These are phyloP conservation scores for Lasius fuliginosus DNA, from an alignment of 2,888 invertebrate genomes.

Conservation along the genomic window DNA sequence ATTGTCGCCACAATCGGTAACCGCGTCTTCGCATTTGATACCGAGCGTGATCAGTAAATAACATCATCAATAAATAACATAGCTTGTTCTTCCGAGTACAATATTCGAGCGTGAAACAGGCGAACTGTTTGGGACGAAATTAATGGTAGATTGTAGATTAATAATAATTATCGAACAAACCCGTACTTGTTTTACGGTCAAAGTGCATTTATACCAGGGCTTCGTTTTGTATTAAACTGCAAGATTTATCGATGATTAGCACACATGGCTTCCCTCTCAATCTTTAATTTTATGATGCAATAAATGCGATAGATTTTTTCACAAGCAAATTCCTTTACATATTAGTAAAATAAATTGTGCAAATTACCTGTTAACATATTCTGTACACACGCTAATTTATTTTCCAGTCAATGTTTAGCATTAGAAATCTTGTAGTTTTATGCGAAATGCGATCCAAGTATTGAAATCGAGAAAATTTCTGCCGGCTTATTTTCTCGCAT, in stretches of 20 bases:
- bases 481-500: background rate
- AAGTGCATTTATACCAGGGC: background rate
- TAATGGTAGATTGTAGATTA: slow-evolving; percentile 27
- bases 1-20: slow-evolving; percentile 34
- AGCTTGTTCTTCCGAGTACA: background rate
- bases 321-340: background rate
- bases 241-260: background rate
- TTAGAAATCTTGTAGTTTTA: background rate
- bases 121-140: background rate
- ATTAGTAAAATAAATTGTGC: background rate
- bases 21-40: slow-evolving; percentile 22
- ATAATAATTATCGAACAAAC: background rate
- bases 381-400: background rate
- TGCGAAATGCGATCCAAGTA: background rate
- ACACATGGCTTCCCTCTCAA: background rate
- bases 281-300: background rate
- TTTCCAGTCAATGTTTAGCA: background rate
- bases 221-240: background rate
- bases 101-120: slow-evolving; percentile 1
- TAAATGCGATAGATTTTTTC: background rate
- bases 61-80: slow-evolving; percentile 33
- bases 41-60: slow-evolving; percentile 5
- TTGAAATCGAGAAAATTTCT: background rate
- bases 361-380: background rate
- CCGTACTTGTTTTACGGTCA: background rate